Evolutionary conservation across 1,140 invertebrate species (phyloP).

Genomic region (Eueides isabella): DNA sequence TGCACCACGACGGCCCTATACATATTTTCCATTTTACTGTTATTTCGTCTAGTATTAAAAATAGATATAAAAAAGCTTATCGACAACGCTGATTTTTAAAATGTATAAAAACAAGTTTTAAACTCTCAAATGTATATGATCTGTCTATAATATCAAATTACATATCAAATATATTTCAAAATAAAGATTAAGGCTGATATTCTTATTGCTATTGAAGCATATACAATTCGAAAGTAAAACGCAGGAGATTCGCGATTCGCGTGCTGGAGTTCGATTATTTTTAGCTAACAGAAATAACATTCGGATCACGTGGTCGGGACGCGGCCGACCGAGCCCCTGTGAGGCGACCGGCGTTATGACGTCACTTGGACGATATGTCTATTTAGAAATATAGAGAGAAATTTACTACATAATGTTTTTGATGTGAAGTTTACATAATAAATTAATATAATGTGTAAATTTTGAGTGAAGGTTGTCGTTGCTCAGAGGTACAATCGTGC

Average conservation of each 20-base stretch:
- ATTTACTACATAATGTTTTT: not conserved
- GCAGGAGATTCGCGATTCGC: not conserved
- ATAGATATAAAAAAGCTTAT: too few relatives aligned
- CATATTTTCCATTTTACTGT: too few relatives aligned
- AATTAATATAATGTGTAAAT: too few relatives aligned
- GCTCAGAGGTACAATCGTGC: too few relatives aligned
- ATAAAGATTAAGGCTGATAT: not conserved
- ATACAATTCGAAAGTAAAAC: not conserved
- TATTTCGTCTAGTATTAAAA: too few relatives aligned
- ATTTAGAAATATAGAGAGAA: not conserved
- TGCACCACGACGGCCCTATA: too few relatives aligned
- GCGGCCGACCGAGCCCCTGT: slow-evolving; percentile 1
- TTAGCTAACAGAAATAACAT: slow-evolving; percentile 5
- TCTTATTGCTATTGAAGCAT: not conserved
- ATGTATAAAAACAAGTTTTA: too few relatives aligned
- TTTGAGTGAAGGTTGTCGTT: too few relatives aligned
- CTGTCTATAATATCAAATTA: too few relatives aligned
- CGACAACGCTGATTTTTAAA: too few relatives aligned
- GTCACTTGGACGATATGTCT: not conserved
- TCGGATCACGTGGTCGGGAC: slow-evolving; percentile 4
- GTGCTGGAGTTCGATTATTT: slow-evolving; percentile 19
- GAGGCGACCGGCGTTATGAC: not conserved
- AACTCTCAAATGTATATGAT: too few relatives aligned
- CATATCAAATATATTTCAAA: too few relatives aligned
- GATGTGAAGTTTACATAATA: not conserved